Evolutionary conservation across 2,888 invertebrate species (phyloP), one percentile per base, ranked within the genome.

Genomic region (Tuberolachnus salignus): DNA sequence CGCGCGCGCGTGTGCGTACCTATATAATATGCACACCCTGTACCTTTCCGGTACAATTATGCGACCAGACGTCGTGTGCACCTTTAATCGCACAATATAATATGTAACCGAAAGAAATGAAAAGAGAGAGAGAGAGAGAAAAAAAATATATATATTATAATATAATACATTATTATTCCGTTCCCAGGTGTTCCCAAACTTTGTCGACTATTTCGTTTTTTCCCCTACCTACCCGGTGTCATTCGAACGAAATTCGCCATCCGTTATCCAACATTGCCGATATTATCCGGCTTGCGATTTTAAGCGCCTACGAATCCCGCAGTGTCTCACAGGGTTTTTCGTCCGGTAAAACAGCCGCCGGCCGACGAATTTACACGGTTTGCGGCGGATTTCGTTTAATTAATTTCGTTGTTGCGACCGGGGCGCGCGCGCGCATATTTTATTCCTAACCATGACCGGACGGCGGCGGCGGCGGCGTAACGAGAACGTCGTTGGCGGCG

Each of bases 71-170:
- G 51, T 19, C 55, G 57, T 57, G 66, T 73, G 44, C 67, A 69
- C 61, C 69, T 78, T 78, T 69, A 78, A 51, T 67, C 57, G n/a
- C 61, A 51, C 78, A 69, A 67, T 42, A 69, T 67, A 67, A 75
- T 19, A 67, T 26, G 55, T 55, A 74, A 66, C 66, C 64, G 26
- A 66, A 46, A 23, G 46, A n/a, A n/a, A n/a, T n/a, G n/a, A n/a
- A n/a, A n/a, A n/a, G n/a, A n/a, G n/a, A n/a, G n/a, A n/a, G n/a
- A n/a, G n/a, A n/a, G n/a, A n/a, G n/a, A n/a, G n/a, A n/a, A n/a
- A 23, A 61, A 49, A 72, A 57, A 44, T 55, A 70, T 13, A 19
- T 6, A 69, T n/a, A n/a, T 66, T 26, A 26, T 26, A 67, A 10
- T 26, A n/a, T 23, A 23, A 16, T 44, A 44, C 19, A 57, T 21